Percentiles rank a stretch among this genome's conserved stretches.
Conservation (phyloP, 1,140 invertebrate genomes). For the Drosophila athabasca region DNA sequence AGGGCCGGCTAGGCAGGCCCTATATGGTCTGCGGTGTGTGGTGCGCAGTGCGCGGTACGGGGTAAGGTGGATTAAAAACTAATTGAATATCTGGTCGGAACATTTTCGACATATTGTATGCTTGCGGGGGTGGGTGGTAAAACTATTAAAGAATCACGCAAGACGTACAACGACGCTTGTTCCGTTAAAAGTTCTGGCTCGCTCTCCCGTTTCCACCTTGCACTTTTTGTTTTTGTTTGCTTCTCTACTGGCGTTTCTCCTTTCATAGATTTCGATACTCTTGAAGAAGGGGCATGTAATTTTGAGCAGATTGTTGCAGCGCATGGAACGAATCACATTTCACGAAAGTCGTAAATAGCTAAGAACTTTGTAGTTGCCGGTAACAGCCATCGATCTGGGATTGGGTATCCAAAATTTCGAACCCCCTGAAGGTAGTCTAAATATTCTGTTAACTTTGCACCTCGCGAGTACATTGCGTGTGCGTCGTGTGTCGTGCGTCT, state of each 20-base stretch:
- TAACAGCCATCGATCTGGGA: too few species aligned
- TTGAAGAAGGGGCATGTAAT: too few species aligned
- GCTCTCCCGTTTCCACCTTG: too few species aligned
- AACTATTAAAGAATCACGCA: conserved; percentile 17
- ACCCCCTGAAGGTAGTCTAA: neutral
- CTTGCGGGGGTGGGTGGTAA: conserved; percentile 4
- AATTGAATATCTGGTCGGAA: conserved; percentile 49
- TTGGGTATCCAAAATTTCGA: too few species aligned
- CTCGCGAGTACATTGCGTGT: conserved; percentile 19
- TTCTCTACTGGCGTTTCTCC: too few species aligned
- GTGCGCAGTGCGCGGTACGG: neutral
- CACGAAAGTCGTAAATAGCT: too few species aligned
- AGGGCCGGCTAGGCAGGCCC: conserved; percentile 15
- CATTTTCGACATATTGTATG: conserved; percentile 41
- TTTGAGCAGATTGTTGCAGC: too few species aligned
- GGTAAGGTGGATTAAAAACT: conserved; percentile 69
- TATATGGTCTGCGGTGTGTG: neutral
- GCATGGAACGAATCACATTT: too few species aligned
- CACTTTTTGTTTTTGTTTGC: too few species aligned
- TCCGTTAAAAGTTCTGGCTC: too few species aligned
- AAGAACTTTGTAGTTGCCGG: too few species aligned
- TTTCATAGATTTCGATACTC: too few species aligned
- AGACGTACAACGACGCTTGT: conserved; percentile 6
- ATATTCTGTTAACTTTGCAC: conserved; percentile 29
- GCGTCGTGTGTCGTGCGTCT: conserved; percentile 17